phyloP scores from a whole-genome alignment of 2,888 invertebrate species.

The Marasmarcha lunaedactyla region DNA sequence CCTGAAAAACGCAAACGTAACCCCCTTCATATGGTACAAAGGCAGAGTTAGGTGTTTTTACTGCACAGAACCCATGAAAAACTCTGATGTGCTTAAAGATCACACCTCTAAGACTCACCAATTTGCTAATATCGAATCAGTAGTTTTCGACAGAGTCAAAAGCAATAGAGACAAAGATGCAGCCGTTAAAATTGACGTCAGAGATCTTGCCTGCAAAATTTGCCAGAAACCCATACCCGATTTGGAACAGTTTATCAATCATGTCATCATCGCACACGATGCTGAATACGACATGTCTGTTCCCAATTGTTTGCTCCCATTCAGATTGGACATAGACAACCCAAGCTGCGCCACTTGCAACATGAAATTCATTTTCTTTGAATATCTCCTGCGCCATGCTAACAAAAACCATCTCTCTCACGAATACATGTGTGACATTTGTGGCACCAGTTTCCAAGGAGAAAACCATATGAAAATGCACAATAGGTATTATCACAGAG shows the following conservation, averaged over 20 bases:
- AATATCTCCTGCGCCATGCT: conserved; percentile 49
- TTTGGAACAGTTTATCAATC: conserved; percentile 51
- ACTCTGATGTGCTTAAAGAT: conserved; percentile 35
- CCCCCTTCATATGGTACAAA: conserved; percentile 58
- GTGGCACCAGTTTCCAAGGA: conserved; percentile 59
- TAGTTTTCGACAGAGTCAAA: conserved; percentile 48
- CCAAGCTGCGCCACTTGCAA: conserved; percentile 52
- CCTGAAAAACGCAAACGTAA: conserved; percentile 50
- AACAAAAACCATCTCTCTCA: conserved; percentile 55
- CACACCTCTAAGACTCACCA: conserved; percentile 40
- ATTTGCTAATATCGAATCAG: conserved; percentile 44
- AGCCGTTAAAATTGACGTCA: conserved; percentile 56
- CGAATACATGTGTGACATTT: conserved; percentile 59
- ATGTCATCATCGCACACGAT: conserved; percentile 56
- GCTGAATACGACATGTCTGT: conserved; percentile 54
- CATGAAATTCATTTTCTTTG: conserved; percentile 54
- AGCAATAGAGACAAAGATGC: conserved; percentile 56
- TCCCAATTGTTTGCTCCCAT: conserved; percentile 52
- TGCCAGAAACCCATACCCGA: conserved; percentile 33
- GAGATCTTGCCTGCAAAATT: conserved; percentile 42
- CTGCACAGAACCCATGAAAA: conserved; percentile 48
- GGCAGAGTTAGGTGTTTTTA: conserved; percentile 54
- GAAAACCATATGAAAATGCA: conserved; percentile 62
- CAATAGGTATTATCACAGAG: conserved; percentile 52
- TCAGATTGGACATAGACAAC: conserved; percentile 47